Evolutionary conservation across 1,140 invertebrate genomes (phyloP).

Genomic region (Drosophila pandora): DNA sequence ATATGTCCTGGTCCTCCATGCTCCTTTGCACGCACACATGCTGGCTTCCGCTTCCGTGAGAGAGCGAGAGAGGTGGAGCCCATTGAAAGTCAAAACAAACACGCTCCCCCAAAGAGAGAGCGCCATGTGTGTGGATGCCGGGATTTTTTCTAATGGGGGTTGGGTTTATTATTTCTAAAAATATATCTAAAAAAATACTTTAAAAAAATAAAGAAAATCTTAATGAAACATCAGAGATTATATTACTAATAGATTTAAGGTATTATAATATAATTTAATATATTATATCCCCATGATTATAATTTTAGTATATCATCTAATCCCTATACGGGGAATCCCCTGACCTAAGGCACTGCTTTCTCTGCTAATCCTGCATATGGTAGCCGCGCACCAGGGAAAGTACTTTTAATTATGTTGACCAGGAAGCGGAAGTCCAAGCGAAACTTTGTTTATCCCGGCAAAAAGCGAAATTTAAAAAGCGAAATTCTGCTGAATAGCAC

Average conservation of each 20-base stretch:
- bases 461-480: slow-evolving; percentile 30
- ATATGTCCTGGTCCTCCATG: slow-evolving; percentile 43
- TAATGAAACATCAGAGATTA: too few species aligned
- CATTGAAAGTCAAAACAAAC: slow-evolving; percentile 71
- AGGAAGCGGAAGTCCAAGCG: slow-evolving; percentile 67
- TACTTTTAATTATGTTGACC: slow-evolving; percentile 77
- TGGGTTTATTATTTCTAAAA: not conserved
- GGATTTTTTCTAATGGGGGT: not conserved
- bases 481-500: slow-evolving; percentile 8
- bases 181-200: too few species aligned
- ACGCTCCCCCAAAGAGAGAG: slow-evolving; percentile 22
- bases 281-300: too few species aligned
- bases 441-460: slow-evolving; percentile 40
- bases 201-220: too few species aligned
- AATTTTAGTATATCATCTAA: not conserved
- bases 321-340: not conserved
- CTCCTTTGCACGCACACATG: slow-evolving; percentile 31
- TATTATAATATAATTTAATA: too few species aligned
- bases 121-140: slow-evolving; percentile 1
- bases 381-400: slow-evolving; percentile 53
- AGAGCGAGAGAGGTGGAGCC: slow-evolving; percentile 19
- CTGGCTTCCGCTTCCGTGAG: slow-evolving; percentile 55
- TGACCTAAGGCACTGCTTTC: not conserved
- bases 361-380: slow-evolving; percentile 39
- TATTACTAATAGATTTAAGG: too few species aligned